Evolutionary conservation across 2,113 vertebrate genomes (phyloP).

Genomic region (Tiliqua scincoides): DNA sequence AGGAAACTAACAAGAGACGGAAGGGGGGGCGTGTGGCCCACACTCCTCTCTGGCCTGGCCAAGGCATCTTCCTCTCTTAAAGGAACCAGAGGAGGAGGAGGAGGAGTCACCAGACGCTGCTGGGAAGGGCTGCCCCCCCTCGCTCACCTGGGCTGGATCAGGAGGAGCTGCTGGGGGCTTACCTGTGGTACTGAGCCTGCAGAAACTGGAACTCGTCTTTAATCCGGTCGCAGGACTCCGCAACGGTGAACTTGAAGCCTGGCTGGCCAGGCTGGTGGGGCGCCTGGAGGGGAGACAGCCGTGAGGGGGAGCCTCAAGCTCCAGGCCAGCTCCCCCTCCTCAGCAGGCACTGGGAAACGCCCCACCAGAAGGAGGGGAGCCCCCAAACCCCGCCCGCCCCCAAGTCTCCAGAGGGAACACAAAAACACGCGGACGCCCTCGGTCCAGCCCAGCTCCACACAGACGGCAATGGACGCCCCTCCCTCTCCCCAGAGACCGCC

Average conservation of each 20-base stretch:
- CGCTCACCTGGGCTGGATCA: not conserved
- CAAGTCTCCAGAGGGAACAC: not conserved
- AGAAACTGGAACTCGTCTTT: constrained; percentile 97
- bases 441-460: not conserved
- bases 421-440: not conserved
- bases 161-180: constrained; percentile 40
- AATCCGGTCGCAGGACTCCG: constrained; percentile 93
- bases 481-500: not conserved
- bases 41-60: not conserved
- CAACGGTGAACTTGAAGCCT: constrained; percentile 95
- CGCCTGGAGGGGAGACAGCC: constrained; percentile 75
- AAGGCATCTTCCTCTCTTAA: not conserved
- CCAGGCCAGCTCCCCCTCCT: not conserved
- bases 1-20: too few species aligned
- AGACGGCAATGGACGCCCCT: too few species aligned
- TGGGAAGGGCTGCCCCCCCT: not conserved
- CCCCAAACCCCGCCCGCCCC: not conserved
- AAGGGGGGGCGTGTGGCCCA: not conserved
- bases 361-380: not conserved
- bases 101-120: not conserved
- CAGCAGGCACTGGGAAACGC: not conserved
- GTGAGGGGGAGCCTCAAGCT: not conserved
- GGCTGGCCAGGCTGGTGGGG: constrained; percentile 94
- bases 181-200: constrained; percentile 96
- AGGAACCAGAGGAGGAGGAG: too few species aligned